Conservation (phyloP, 2,113 vertebrate genomes). For the Erpornis zantholeuca region DNA sequence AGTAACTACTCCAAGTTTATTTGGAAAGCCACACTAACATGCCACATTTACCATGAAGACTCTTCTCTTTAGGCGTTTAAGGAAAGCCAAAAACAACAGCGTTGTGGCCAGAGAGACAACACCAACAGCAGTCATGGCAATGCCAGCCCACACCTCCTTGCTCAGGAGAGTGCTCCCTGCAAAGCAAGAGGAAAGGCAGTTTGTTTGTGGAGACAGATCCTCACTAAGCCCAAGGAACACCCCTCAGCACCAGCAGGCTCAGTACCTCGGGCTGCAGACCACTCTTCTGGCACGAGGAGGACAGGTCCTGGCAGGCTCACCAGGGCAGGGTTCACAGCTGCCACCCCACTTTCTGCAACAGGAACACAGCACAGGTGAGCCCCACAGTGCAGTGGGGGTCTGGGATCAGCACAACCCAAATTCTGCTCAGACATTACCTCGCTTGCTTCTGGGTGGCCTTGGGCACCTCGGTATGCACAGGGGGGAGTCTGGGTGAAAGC, state of each 20-base stretch:
- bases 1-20: background rate
- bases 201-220: background rate
- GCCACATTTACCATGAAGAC: background rate
- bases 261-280: constrained; percentile 60
- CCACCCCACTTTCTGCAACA: background rate
- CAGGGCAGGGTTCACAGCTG: background rate
- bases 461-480: constrained; percentile 66
- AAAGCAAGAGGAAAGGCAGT: background rate
- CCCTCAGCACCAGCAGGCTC: background rate
- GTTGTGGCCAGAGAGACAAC: background rate
- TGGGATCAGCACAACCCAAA: background rate
- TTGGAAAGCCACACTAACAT: background rate
- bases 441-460: constrained; percentile 1
- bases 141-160: background rate
- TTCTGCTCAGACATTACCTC: constrained; percentile 46
- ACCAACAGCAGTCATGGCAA: background rate
- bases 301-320: constrained; percentile 69
- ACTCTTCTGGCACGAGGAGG: constrained; percentile 40
- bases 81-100: background rate
- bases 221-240: background rate
- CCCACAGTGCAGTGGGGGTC: accelerated
- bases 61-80: constrained; percentile 9
- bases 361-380: accelerated
- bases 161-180: background rate
- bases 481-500: constrained; percentile 40